Base-by-base conservation (phyloP, 2,113 vertebrate genomes). In the Salminus brasiliensis region DNA sequence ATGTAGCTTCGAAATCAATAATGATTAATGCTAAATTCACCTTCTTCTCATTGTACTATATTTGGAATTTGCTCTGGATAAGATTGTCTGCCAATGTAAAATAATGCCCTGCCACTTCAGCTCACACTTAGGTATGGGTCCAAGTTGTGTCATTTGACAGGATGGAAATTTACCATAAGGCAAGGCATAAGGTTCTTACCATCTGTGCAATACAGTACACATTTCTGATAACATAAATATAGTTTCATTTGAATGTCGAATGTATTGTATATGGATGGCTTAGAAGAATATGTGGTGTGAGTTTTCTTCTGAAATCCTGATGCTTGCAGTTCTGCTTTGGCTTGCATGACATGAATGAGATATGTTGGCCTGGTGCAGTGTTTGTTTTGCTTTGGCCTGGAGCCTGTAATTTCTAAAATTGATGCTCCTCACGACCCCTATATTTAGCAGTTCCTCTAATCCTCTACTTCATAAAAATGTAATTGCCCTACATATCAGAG, bases 351-450 rank as follows among this genome's bases (percentile, higher is more conserved):
- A 59, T 1, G 39, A 47, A 18, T 21, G 23, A 29, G 23, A 71
- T 59, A 74, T 78, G 70, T 84, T 60, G 80, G 85, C 76, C 74
- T 47, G 34, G 68, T 53, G 65, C 74, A 78, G 74, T 85, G 87
- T 90, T 91, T 87, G 84, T 89, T 90, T 89, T 87, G 55, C 83
- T 89, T 87, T 70, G 77, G 75, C 81, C 79, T 78, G 83, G 79
- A 89, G 90, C 84, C 90, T 93, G 86, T 93, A 93, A 93, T 93
- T 87, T 87, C 66, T 23, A 30, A 87, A 88, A 93, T 92, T 92
- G 91, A 93, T 88, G 84, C 69, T 84, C 81, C 34, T 57, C 72
- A 73, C 87, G 80, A 74, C 85, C 89, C 89, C 86, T 92, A 84
- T 90, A 91, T 89, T 93, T 88, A 91, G 87, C 78, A 84, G 86